Base-by-base conservation (phyloP, 2,888 invertebrate species). In the Brachyptera putata region DNA sequence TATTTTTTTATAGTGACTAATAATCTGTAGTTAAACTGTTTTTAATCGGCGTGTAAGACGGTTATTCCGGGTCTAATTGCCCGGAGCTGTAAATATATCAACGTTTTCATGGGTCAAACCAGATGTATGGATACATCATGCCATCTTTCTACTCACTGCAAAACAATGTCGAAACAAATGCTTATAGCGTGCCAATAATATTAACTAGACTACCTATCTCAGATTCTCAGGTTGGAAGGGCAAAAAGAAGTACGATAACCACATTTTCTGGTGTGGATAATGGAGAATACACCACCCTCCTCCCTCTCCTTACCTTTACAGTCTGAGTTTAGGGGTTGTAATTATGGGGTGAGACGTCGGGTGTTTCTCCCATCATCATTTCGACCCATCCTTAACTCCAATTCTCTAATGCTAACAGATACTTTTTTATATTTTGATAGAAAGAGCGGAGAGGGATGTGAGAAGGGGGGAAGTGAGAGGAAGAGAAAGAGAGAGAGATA, bases 331-430 rank as follows among this genome's bases (percentile, higher is more conserved):
- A 34, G 53, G 22, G 36, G 53, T 11, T 14, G 21, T 53, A 53
- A 53, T 53, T 53, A 34, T 26, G 26, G 50, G 30, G 50, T 50
- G 34, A 22, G 30, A 26, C 34, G 11, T 43, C n/a, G 43, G 43
- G 14, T 43, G 43, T 18, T 43, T 43, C 36, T 24, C 36, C 53
- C 53, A 53, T 53, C 53, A 53, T 16, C 53, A 53, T 30, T 16
- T 34, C 36, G 53, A 53, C 53, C 53, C 53, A 34, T 30, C 34
- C 53, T 36, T 50, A 21, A 36, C 53, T 53, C 53, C 53, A 53
- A 53, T 53, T 50, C 53, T 21, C 53, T 30, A 53, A 53, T 53
- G 22, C 53, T 34, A 53, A 53, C 53, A 53, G 53, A 50, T 50
- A 30, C 14, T 16, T 50, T 50, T 50, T 50, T 43, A 43, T 30